phyloP scores from a whole-genome alignment of 2,888 invertebrate genomes.

The Eupithecia centaureata region DNA sequence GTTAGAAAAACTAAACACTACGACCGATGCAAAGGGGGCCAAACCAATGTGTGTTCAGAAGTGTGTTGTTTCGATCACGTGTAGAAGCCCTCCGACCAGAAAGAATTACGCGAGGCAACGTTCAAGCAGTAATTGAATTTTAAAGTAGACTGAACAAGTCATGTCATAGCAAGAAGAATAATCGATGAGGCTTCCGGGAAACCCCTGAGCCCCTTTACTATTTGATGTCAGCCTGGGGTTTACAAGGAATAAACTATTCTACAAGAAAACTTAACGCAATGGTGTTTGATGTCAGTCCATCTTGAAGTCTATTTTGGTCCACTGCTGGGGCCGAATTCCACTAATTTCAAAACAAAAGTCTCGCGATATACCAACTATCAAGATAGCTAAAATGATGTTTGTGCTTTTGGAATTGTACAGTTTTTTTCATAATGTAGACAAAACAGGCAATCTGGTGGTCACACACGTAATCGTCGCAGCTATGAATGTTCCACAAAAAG shows the following conservation, averaged over 20 bases:
- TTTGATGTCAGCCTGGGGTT: background rate
- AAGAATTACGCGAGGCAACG: background rate
- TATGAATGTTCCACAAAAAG: no score
- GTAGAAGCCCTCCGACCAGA: background rate
- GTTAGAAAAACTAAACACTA: background rate
- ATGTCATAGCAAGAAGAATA: conserved; percentile 2
- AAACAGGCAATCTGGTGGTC: no score
- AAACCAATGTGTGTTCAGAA: background rate
- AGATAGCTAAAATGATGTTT: no score
- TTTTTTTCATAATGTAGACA: no score
- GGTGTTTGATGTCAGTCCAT: no score
- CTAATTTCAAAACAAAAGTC: no score
- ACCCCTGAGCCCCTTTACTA: background rate
- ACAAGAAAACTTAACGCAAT: no score
- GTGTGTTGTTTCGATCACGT: background rate
- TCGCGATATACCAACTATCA: no score
- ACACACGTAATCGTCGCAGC: no score
- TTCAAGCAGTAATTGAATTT: conserved; percentile 5
- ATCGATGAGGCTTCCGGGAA: conserved; percentile 2
- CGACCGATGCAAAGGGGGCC: background rate
- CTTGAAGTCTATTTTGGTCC: no score
- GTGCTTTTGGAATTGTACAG: no score
- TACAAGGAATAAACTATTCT: background rate
- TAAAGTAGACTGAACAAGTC: conserved; percentile 9
- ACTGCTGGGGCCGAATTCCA: no score